Evolutionary conservation across 2,888 invertebrate genomes (phyloP), one percentile per base, ranked within the genome.

Genomic region (Galerucella pusilla): DNA sequence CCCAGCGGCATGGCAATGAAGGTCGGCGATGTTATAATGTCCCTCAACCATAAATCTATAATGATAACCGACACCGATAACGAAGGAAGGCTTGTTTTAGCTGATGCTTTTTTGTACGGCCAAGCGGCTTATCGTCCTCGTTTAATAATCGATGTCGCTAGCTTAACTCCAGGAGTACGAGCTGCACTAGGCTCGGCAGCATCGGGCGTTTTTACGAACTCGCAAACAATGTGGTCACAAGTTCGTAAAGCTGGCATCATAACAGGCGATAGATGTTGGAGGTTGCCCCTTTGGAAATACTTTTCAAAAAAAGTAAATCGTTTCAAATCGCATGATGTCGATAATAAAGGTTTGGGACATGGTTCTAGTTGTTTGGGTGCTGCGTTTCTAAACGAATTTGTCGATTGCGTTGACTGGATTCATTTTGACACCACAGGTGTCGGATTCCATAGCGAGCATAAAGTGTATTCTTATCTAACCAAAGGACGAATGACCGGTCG

Each of bases 81-180:
- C 84, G 92, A 88, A 79, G 88, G 88, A 3, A 80, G 88, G 60
- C 78, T 89, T 52, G 78, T 85, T 12, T 74, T 88, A 66, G 87
- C 86, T 0, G 86, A 86, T 75, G 86, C 86, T 3, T 75, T 88
- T 12, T 84, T 85, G 10, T 87, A 86, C 69, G 86, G 86, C 0
- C 88, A 91, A 86, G 83, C 87, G n/a, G 71, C 81, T 79, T 89
- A 91, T 85, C 90, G 90, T 64, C 92, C 94, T 0, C 86, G 89
- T 46, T 88, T 92, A 25, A 90, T 94, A 52, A 85, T 94, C 28
- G 94, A 94, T 82, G 90, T 94, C 79, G 94, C 93, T 42, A 93
- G 93, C 46, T 88, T 94, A 68, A 93, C 94, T 52, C 90, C 89
- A 42, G 91, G 87, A 25, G 88, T 90, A 57, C 84, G 86, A 64